Evolutionary conservation across 2,888 invertebrate species (phyloP).

Genomic region (Aphidius colemani): DNA sequence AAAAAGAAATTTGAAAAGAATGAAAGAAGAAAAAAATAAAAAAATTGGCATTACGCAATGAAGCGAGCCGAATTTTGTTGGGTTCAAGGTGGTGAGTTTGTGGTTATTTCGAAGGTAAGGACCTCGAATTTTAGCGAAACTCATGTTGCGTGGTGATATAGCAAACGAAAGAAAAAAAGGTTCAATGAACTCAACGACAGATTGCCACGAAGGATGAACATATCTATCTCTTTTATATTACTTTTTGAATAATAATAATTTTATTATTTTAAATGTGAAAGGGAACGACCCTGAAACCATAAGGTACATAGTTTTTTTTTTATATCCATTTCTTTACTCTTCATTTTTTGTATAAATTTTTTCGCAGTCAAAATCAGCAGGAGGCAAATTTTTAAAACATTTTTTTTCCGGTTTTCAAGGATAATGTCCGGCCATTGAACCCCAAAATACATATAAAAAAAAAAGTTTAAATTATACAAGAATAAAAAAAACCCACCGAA

Average conservation of each 20-base stretch:
- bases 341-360: neutral
- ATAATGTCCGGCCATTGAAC: neutral
- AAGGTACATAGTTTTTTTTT: constrained; percentile 22
- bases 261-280: neutral
- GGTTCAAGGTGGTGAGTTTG: too few species aligned
- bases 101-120: neutral
- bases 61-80: too few species aligned
- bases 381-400: too few species aligned
- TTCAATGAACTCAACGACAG: neutral
- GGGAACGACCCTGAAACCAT: constrained; percentile 1
- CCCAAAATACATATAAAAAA: neutral
- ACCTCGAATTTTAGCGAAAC: constrained; percentile 26
- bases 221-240: neutral
- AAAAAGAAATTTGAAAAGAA: too few species aligned
- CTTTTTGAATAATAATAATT: neutral
- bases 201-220: neutral
- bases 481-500: neutral
- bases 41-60: too few species aligned
- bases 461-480: neutral
- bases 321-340: constrained; percentile 20
- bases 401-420: too few species aligned
- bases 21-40: too few species aligned
- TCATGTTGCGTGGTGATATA: constrained; percentile 11
- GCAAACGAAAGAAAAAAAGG: neutral
- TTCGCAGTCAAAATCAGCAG: neutral